Conservation (phyloP, 2,113 vertebrate species). For the Arizona elegans region DNA sequence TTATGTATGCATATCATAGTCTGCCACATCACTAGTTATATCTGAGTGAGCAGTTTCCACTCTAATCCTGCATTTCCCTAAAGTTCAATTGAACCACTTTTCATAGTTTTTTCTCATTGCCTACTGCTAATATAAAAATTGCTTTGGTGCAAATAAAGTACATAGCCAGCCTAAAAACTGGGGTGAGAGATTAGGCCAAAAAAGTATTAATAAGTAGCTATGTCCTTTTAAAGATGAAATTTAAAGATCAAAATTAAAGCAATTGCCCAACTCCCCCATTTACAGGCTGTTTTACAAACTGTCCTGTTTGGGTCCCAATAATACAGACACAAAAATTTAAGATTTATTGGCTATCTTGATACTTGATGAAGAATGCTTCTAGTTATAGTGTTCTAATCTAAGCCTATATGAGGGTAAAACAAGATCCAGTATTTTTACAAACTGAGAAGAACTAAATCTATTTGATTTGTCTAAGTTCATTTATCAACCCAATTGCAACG, state of each 20-base stretch:
- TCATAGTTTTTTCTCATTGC: neutral
- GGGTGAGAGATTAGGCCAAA: neutral
- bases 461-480: neutral
- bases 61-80: neutral
- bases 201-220: neutral
- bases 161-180: neutral
- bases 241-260: neutral
- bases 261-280: neutral
- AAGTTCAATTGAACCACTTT: neutral
- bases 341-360: neutral
- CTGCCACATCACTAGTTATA: neutral
- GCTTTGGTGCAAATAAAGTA: neutral
- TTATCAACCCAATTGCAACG: neutral
- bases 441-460: neutral
- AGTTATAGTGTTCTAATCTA: neutral
- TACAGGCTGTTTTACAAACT: neutral
- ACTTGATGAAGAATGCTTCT: neutral
- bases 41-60: neutral
- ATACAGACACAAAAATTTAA: neutral
- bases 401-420: neutral
- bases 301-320: neutral
- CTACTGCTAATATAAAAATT: neutral
- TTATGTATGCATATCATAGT: neutral
- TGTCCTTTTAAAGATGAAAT: neutral
- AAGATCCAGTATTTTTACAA: neutral